Conservation (phyloP, 1,140 invertebrate genomes). For the Drosophila insularis region DNA sequence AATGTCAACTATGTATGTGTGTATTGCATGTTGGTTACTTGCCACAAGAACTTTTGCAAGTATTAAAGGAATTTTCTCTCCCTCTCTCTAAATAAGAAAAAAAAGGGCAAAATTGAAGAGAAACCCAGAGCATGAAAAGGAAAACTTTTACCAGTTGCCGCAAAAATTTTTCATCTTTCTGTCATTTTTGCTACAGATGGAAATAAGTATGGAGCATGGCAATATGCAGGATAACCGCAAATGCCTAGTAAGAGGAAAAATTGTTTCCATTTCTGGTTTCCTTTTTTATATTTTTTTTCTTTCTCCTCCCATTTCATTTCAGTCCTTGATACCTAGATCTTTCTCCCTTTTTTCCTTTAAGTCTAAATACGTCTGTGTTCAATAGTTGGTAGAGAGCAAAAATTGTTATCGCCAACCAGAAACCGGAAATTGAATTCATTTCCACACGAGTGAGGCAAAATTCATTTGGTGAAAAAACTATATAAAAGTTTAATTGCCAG, state of each 20-base stretch:
- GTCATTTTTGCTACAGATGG: constrained; percentile 34
- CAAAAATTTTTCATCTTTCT: constrained; percentile 32
- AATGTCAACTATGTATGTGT: background rate
- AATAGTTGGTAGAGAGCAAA: constrained; percentile 21
- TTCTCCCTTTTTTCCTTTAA: background rate
- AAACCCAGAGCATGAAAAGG: background rate
- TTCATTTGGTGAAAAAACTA: background rate
- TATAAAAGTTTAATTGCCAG: constrained; percentile 27
- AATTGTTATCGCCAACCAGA: constrained; percentile 11
- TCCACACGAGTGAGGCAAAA: constrained; percentile 11
- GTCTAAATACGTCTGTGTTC: constrained; percentile 20
- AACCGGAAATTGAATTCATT: constrained; percentile 46
- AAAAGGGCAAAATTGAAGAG: background rate
- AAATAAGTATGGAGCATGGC: constrained; percentile 15
- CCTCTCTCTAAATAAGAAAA: background rate
- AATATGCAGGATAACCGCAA: constrained; percentile 9
- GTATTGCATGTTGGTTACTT: background rate
- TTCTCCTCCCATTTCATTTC: background rate
- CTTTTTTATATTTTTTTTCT: background rate
- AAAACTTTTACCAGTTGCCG: background rate
- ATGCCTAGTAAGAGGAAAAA: constrained; percentile 17
- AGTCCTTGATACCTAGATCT: background rate
- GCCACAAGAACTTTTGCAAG: background rate
- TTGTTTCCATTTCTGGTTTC: background rate
- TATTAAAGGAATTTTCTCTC: background rate